Conservation (phyloP, 2,888 invertebrate species). For the Lumbricus terrestris region DNA sequence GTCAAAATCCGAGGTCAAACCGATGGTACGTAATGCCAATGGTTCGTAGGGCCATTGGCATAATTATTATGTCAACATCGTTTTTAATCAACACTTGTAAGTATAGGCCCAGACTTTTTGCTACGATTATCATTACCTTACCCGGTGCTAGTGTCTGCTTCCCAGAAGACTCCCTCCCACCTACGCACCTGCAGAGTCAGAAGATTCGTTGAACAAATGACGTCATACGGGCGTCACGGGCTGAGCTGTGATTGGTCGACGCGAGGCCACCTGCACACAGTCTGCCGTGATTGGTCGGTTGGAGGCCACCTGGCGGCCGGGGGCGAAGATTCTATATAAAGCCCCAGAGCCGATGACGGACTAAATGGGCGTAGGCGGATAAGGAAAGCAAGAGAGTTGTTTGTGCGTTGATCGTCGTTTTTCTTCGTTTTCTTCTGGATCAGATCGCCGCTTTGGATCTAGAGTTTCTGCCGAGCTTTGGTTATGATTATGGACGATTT, state of each 20-base stretch:
- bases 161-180: background rate
- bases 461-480: background rate
- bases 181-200: background rate
- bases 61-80: no score
- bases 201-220: background rate
- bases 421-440: no score
- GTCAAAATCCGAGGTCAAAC: no score
- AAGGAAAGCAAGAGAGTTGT: background rate
- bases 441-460: background rate
- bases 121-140: background rate
- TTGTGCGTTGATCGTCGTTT: background rate
- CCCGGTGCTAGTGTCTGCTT: background rate
- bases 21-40: no score
- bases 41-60: no score
- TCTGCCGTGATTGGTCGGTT: constrained; percentile 5
- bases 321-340: background rate
- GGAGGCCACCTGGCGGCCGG: constrained; percentile 10
- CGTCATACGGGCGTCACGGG: constrained; percentile 10
- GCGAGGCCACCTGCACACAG: background rate
- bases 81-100: no score
- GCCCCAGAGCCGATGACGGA: background rate
- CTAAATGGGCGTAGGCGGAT: constrained; percentile 16
- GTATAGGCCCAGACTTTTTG: background rate
- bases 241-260: constrained; percentile 7
- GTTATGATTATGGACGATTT: constrained; percentile 16